Percentiles rank a stretch among this genome's conserved stretches.
Conservation (phyloP, 2,113 vertebrate species). For the Merops nubicus region DNA sequence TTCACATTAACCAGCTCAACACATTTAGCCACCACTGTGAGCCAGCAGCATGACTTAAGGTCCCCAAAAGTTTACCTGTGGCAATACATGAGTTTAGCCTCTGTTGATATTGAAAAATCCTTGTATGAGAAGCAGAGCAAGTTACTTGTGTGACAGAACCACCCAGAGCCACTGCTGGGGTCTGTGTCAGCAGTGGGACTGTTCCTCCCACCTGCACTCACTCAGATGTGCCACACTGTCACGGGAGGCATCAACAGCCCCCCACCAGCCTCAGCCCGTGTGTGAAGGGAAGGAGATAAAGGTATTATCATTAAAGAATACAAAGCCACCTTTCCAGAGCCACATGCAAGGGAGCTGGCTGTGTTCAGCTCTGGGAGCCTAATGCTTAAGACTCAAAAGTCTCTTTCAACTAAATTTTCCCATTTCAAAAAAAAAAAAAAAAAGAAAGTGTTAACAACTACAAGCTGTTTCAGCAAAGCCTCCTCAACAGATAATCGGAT, state of each 20-base stretch:
- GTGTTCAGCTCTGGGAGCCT: not conserved
- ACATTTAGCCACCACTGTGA: not conserved
- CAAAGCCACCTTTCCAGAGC: not conserved
- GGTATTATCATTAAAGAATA: not conserved
- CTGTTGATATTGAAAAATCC: not conserved
- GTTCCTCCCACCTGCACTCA: not conserved
- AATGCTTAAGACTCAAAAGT: not conserved
- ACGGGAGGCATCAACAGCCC: not conserved
- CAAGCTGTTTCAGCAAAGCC: conserved; percentile 78
- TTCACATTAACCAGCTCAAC: not conserved
- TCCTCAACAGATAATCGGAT: conserved; percentile 79
- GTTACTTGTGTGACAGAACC: not conserved
- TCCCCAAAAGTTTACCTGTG: not conserved
- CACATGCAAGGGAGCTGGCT: not conserved
- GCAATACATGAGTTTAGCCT: not conserved
- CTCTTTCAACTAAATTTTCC: conserved; percentile 59
- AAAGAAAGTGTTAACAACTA: conserved; percentile 69
- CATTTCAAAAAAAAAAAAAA: conserved; percentile 21
- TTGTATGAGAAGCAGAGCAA: not conserved
- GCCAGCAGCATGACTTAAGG: not conserved
- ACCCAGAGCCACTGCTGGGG: not conserved
- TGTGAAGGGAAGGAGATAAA: conserved; percentile 2
- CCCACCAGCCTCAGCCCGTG: not conserved
- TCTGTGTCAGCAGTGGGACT: not conserved
- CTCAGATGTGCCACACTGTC: rapidly evolving